phyloP scores from a whole-genome alignment of 2,888 invertebrate genomes.

The Papilio gigon region DNA sequence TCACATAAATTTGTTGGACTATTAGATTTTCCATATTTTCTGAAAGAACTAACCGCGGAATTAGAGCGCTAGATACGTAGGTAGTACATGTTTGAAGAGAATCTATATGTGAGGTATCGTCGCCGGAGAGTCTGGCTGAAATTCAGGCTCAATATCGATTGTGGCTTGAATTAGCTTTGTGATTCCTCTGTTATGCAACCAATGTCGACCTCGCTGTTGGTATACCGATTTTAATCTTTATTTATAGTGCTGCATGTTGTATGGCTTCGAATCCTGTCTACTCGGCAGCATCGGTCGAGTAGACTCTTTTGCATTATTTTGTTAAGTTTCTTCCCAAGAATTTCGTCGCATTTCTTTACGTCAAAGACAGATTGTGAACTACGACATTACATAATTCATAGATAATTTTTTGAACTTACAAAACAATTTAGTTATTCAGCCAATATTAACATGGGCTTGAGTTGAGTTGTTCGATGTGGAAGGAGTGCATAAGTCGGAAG shows the following conservation, averaged over 20 bases:
- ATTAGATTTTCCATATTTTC: too few relatives aligned
- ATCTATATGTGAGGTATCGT: slow-evolving; percentile 43
- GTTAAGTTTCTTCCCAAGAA: background rate
- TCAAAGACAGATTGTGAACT: background rate
- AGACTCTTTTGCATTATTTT: background rate
- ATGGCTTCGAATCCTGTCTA: slow-evolving; percentile 5
- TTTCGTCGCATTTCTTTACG: background rate
- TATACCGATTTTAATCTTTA: slow-evolving; percentile 26
- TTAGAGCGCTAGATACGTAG: too few relatives aligned
- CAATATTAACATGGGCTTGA: too few relatives aligned
- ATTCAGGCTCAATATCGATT: slow-evolving; percentile 67
- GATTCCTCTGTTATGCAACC: slow-evolving; percentile 42
- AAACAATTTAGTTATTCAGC: too few relatives aligned
- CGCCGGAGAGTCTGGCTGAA: slow-evolving; percentile 66
- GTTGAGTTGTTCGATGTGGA: too few relatives aligned
- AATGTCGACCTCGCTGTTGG: slow-evolving; percentile 30
- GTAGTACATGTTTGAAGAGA: background rate
- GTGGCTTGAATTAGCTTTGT: slow-evolving; percentile 54
- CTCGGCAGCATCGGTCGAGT: background rate
- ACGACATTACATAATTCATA: too few relatives aligned
- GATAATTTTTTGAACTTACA: too few relatives aligned
- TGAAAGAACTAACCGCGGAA: background rate
- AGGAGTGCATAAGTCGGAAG: too few relatives aligned
- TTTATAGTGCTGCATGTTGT: slow-evolving; percentile 16
- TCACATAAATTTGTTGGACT: too few relatives aligned